A percentile compares a stretch with the other conserved stretches of the same genome.
phyloP scores from a whole-genome alignment of 2,888 invertebrate species.

The Eupithecia exiguata region DNA sequence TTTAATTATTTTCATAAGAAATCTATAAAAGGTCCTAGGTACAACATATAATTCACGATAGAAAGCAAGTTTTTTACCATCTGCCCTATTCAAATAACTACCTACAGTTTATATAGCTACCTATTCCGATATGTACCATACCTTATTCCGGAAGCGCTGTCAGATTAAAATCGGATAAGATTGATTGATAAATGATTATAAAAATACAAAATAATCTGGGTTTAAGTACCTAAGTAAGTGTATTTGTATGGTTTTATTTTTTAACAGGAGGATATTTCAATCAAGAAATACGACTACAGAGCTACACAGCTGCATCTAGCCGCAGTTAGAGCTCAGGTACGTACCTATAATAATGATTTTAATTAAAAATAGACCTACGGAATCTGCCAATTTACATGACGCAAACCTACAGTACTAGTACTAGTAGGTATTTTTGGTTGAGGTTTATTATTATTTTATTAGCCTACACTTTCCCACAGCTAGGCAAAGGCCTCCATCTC shows the following conservation, averaged over 20 bases:
- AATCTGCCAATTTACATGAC: background rate
- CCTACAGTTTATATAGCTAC: too few species aligned
- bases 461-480: background rate
- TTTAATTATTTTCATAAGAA: too few species aligned
- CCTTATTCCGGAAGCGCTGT: too few species aligned
- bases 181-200: background rate
- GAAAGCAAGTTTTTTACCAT: too few species aligned
- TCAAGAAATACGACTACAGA: slow-evolving; percentile 96
- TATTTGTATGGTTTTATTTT: slow-evolving; percentile 2
- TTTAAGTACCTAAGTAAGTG: background rate
- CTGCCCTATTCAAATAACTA: too few species aligned
- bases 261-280: slow-evolving; percentile 93
- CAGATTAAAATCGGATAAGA: too few species aligned
- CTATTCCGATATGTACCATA: too few species aligned
- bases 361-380: background rate
- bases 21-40: too few species aligned
- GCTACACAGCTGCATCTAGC: slow-evolving; percentile 95
- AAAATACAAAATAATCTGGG: background rate
- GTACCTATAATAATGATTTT: slow-evolving; percentile 42
- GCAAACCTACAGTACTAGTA: background rate
- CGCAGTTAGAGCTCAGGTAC: slow-evolving; percentile 95
- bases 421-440: background rate
- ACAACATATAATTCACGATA: too few species aligned
- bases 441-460: background rate
- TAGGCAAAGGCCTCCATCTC: background rate